Evolutionary conservation across 2,888 invertebrate genomes (phyloP).

Genomic region (Platycheirus albimanus): DNA sequence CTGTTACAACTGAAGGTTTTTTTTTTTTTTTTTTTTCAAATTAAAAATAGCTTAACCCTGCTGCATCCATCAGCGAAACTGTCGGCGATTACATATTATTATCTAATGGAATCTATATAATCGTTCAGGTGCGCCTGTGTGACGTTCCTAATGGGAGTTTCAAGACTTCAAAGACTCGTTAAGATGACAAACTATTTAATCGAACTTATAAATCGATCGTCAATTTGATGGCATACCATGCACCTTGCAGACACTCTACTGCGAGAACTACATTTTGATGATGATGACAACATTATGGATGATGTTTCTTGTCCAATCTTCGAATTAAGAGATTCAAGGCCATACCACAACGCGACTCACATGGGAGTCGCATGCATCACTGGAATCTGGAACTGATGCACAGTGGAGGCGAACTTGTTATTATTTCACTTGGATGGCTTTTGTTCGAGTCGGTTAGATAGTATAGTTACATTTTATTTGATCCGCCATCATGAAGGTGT

Average conservation of each 20-base stretch:
- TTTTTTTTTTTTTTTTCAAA: conserved; percentile 25
- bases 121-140: conserved; percentile 29
- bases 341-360: neutral
- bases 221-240: neutral
- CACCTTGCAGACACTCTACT: neutral
- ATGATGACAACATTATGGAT: conserved; percentile 37
- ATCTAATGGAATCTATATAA: conserved; percentile 42
- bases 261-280: conserved; percentile 23
- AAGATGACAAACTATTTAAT: conserved; percentile 36
- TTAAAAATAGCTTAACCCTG: conserved; percentile 58
- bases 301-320: conserved; percentile 40
- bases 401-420: conserved; percentile 63
- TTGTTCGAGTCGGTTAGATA: conserved; percentile 7
- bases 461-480: neutral
- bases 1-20: conserved; percentile 28
- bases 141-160: conserved; percentile 24
- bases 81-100: conserved; percentile 34
- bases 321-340: conserved; percentile 58
- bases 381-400: no score
- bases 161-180: conserved; percentile 20
- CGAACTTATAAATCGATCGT: conserved; percentile 31
- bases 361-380: conserved; percentile 29
- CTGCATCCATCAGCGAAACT: conserved; percentile 5
- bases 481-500: neutral
- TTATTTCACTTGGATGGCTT: conserved; percentile 27